Percentiles rank a stretch among this genome's conserved stretches.
Evolutionary conservation across 2,113 vertebrate species (phyloP).

Genomic region (Gambusia affinis): DNA sequence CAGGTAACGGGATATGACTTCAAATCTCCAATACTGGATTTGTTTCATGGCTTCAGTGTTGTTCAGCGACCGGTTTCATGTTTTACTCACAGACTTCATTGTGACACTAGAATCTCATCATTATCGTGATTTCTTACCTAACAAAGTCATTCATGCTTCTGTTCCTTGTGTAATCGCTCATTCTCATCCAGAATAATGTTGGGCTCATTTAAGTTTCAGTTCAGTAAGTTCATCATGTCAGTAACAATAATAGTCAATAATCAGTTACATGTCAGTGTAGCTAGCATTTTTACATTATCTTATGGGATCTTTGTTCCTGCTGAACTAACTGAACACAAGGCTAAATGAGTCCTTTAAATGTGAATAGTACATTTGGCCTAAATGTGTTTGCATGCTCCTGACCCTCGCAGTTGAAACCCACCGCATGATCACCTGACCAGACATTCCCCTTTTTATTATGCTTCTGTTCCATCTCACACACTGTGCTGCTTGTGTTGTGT

Average conservation of each 20-base stretch:
- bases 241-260: too few species aligned
- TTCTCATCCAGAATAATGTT: slow-evolving; percentile 14
- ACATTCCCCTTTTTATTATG: slow-evolving; percentile 26
- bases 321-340: slow-evolving; percentile 31
- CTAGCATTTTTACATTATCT: not conserved
- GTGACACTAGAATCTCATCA: slow-evolving; percentile 23
- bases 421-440: slow-evolving; percentile 72
- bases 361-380: not conserved
- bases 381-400: slow-evolving; percentile 49
- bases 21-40: slow-evolving; percentile 82
- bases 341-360: slow-evolving; percentile 13
- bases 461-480: slow-evolving; percentile 27
- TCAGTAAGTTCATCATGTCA: slow-evolving; percentile 15
- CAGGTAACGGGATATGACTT: slow-evolving; percentile 81
- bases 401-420: slow-evolving; percentile 19
- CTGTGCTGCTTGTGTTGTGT: slow-evolving; percentile 21
- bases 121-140: not conserved
- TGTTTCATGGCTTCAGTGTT: slow-evolving; percentile 85
- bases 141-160: slow-evolving; percentile 31
- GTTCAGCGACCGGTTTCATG: slow-evolving; percentile 65
- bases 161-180: slow-evolving; percentile 38
- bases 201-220: slow-evolving; percentile 49
- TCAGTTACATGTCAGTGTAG: not conserved
- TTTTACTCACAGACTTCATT: slow-evolving; percentile 18
- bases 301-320: not conserved